A percentile compares a stretch with the other conserved stretches of the same genome.
Evolutionary conservation across 2,888 invertebrate species (phyloP).

Genomic region (Atrina japonica): DNA sequence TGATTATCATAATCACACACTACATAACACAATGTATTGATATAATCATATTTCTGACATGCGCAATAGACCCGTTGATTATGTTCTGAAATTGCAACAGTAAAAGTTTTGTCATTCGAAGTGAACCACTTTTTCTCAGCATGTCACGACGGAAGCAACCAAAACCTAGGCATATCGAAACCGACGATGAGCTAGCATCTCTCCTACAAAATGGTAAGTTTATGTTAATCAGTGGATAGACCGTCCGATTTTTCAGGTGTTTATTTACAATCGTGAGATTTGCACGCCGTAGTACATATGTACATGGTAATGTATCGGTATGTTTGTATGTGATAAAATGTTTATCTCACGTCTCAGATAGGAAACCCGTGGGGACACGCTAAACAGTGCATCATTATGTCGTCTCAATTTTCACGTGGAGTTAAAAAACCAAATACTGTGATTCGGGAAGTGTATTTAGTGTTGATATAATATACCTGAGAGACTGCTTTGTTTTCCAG

Average conservation of each 20-base stretch:
- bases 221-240: too few species aligned
- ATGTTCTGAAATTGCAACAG: slow-evolving; percentile 41
- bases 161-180: slow-evolving; percentile 43
- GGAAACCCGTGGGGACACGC: slow-evolving; percentile 1
- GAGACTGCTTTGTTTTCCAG: slow-evolving; percentile 26
- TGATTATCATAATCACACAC: slow-evolving; percentile 43
- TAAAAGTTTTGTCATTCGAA: slow-evolving; percentile 40
- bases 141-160: slow-evolving; percentile 49
- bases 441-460: slow-evolving; percentile 7
- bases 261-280: background rate
- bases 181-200: slow-evolving; percentile 41
- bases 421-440: too few species aligned
- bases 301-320: slow-evolving; percentile 2
- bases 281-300: slow-evolving; percentile 1
- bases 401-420: too few species aligned
- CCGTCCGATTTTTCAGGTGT: too few species aligned
- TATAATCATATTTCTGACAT: slow-evolving; percentile 51
- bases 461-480: background rate
- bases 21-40: slow-evolving; percentile 38
- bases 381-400: slow-evolving; percentile 1
- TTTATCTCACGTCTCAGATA: slow-evolving; percentile 11
- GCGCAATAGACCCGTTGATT: slow-evolving; percentile 38
- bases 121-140: slow-evolving; percentile 8
- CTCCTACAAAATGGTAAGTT: slow-evolving; percentile 42
- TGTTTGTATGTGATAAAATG: slow-evolving; percentile 17